These are phyloP conservation scores for Lasaia peninsularis DNA, from an alignment of 1,140 invertebrate genomes.

Conservation along the genomic window DNA sequence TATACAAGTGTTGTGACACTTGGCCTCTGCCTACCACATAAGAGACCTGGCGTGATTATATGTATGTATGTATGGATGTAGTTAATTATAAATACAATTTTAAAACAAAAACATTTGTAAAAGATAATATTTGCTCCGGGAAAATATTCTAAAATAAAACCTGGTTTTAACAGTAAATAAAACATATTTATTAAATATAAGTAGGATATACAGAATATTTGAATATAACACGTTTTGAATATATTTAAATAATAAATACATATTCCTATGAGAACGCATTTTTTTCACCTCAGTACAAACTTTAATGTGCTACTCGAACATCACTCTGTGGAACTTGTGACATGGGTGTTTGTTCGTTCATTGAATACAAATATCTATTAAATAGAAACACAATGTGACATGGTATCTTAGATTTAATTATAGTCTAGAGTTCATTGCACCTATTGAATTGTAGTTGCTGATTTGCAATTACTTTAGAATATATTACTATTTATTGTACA, in stretches of 20 bases:
- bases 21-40: too few species aligned
- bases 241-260: neutral
- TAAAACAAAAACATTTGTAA: too few species aligned
- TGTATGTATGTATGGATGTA: too few species aligned
- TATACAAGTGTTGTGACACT: too few species aligned
- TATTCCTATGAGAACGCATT: neutral
- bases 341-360: constrained; percentile 17
- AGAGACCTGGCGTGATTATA: too few species aligned
- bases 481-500: too few species aligned
- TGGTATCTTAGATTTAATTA: neutral
- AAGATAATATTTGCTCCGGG: too few species aligned
- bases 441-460: neutral
- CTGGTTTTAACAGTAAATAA: too few species aligned
- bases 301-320: constrained; percentile 13
- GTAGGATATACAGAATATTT: too few species aligned
- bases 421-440: neutral
- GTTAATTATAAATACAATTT: too few species aligned
- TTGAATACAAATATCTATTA: constrained; percentile 20
- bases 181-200: too few species aligned
- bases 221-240: neutral
- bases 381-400: neutral
- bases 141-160: too few species aligned
- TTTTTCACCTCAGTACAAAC: constrained; percentile 4
- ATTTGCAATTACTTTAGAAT: neutral
- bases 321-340: constrained; percentile 16